Conservation (phyloP, 2,797 vertebrate genomes). For the Sebastes matsubarae region DNA sequence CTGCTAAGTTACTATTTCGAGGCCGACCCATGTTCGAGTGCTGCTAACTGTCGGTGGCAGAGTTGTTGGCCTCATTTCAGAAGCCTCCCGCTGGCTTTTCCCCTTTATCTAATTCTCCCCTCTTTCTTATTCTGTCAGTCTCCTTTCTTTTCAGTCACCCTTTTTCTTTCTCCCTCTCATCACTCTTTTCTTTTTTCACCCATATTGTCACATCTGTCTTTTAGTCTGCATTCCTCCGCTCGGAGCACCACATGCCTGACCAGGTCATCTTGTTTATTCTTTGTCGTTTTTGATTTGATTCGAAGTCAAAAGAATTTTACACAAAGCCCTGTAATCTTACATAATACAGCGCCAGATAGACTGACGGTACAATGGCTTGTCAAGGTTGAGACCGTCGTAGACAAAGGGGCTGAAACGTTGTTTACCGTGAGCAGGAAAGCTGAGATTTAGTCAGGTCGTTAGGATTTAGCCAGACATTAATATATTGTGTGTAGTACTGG, state of each 20-base stretch:
- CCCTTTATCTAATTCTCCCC: constrained; percentile 10
- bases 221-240: constrained; percentile 12
- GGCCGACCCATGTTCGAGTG: neutral
- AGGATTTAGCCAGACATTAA: neutral
- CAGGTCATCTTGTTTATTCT: constrained; percentile 33
- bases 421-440: neutral
- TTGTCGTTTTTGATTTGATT: constrained; percentile 6
- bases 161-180: neutral
- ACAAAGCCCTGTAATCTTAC: constrained; percentile 8
- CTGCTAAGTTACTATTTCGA: constrained; percentile 19
- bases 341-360: constrained; percentile 10
- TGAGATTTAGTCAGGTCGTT: neutral
- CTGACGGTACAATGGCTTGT: neutral
- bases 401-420: neutral
- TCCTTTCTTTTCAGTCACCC: neutral
- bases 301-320: constrained; percentile 5
- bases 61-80: constrained; percentile 39
- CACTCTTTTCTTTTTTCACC: neutral
- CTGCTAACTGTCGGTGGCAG: constrained; percentile 10
- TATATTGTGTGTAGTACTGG: neutral
- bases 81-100: constrained; percentile 3
- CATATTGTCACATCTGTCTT: neutral
- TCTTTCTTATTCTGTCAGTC: neutral
- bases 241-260: constrained; percentile 3
- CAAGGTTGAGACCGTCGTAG: constrained; percentile 5